These are phyloP conservation scores for Caprella mutica DNA, from an alignment of 2,888 invertebrate species.

Conservation along the genomic window DNA sequence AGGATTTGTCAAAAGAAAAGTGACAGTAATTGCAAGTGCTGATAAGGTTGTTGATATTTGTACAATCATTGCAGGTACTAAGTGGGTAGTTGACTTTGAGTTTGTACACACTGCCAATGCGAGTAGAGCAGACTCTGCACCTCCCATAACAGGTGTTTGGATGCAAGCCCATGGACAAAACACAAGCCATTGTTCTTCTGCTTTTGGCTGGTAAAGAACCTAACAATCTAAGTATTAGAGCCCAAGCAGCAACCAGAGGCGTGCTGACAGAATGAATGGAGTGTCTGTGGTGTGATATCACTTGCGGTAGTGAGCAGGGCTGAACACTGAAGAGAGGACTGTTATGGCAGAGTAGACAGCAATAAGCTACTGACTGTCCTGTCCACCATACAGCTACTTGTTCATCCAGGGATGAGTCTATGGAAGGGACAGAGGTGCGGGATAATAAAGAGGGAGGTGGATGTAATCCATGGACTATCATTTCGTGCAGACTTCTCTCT, in stretches of 20 bases:
- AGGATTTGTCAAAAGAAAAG: neutral
- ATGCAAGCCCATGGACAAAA: slow-evolving; percentile 25
- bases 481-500: slow-evolving; percentile 21
- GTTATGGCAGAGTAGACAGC: slow-evolving; percentile 25
- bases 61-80: slow-evolving; percentile 12
- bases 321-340: slow-evolving; percentile 18
- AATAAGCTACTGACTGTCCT: slow-evolving; percentile 24
- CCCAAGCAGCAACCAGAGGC: slow-evolving; percentile 27
- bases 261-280: slow-evolving; percentile 23
- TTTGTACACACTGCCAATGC: slow-evolving; percentile 1
- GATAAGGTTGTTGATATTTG: slow-evolving; percentile 10
- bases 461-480: slow-evolving; percentile 25
- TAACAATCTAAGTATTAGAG: slow-evolving; percentile 23
- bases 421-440: slow-evolving; percentile 5
- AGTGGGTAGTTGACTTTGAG: slow-evolving; percentile 7
- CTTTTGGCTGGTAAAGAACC: slow-evolving; percentile 17
- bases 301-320: slow-evolving; percentile 24
- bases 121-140: slow-evolving; percentile 19
- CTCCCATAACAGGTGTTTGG: slow-evolving; percentile 14
- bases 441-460: slow-evolving; percentile 12
- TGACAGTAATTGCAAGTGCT: slow-evolving; percentile 3
- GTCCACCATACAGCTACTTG: slow-evolving; percentile 32
- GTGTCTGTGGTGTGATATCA: slow-evolving; percentile 22
- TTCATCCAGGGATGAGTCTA: slow-evolving; percentile 10
- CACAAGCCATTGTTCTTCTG: slow-evolving; percentile 21